A percentile compares a stretch with the other conserved stretches of the same genome.
These are phyloP conservation scores for Drosophila kohkoa DNA, from an alignment of 1,140 invertebrate species.

Conservation along the genomic window DNA sequence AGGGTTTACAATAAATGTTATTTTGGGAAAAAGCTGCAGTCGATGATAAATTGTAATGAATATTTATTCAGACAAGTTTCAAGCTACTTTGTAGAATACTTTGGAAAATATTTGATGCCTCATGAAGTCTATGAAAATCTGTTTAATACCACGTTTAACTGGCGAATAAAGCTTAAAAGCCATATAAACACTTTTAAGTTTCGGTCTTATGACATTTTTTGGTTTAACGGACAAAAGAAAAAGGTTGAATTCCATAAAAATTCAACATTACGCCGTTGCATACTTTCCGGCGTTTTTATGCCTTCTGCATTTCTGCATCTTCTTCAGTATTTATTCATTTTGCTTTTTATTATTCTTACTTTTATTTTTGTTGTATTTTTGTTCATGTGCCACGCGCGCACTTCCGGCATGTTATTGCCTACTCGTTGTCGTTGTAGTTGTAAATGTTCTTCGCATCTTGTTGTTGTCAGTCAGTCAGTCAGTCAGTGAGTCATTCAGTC, in stretches of 20 bases:
- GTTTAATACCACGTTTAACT: neutral
- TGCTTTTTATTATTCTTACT: slow-evolving; percentile 22
- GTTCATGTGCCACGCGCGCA: slow-evolving; percentile 69
- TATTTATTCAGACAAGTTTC: neutral
- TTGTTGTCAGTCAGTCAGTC: slow-evolving; percentile 42
- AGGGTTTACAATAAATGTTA: too few relatives aligned
- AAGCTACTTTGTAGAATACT: neutral
- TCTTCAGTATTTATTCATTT: slow-evolving; percentile 33
- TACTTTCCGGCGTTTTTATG: slow-evolving; percentile 61
- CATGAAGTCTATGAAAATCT: neutral
- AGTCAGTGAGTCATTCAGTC: slow-evolving; percentile 32
- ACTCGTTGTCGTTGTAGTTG: slow-evolving; percentile 42
- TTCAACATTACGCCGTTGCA: slow-evolving; percentile 58
- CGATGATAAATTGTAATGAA: neutral
- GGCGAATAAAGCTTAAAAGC: neutral
- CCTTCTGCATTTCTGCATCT: slow-evolving; percentile 46
- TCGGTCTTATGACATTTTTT: neutral
- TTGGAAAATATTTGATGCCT: neutral
- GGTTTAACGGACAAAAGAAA: neutral
- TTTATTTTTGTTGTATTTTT: slow-evolving; percentile 37
- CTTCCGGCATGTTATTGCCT: slow-evolving; percentile 77
- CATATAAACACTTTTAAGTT: neutral
- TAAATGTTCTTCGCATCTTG: neutral
- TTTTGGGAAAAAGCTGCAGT: too few relatives aligned
- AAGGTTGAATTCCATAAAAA: slow-evolving; percentile 39